These are phyloP conservation scores for Trematomus loennbergii DNA, from an alignment of 2,113 vertebrate genomes.

Conservation along the genomic window DNA sequence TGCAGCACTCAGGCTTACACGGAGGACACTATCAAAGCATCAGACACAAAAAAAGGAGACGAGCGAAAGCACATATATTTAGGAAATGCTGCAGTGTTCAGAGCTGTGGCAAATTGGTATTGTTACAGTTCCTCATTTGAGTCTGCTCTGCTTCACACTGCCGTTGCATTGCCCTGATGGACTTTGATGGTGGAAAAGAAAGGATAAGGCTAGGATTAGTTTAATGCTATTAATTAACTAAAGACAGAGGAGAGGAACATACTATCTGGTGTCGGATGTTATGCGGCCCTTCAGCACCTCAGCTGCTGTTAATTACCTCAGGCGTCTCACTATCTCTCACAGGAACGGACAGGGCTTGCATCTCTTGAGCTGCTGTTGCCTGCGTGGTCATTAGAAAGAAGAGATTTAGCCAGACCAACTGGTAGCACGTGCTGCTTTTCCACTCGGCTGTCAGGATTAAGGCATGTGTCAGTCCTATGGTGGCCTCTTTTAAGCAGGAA, in stretches of 20 bases:
- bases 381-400: constrained; percentile 66
- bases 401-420: constrained; percentile 45
- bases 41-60: constrained; percentile 34
- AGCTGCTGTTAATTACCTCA: constrained; percentile 75
- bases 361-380: constrained; percentile 56
- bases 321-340: constrained; percentile 61
- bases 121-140: constrained; percentile 62
- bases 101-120: constrained; percentile 66
- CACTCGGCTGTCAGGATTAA: constrained; percentile 17
- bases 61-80: constrained; percentile 60
- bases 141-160: constrained; percentile 59
- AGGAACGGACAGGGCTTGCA: constrained; percentile 55
- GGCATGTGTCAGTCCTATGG: constrained; percentile 18
- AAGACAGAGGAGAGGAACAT: constrained; percentile 67
- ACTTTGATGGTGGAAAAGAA: constrained; percentile 70
- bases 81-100: constrained; percentile 63
- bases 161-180: constrained; percentile 55
- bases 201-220: constrained; percentile 71
- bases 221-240: constrained; percentile 80
- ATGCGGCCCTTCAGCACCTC: constrained; percentile 68
- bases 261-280: constrained; percentile 66
- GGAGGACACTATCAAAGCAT: constrained; percentile 71
- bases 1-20: constrained; percentile 63
- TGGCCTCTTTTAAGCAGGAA: constrained; percentile 7
- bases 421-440: constrained; percentile 20